These are phyloP conservation scores for Plutella xylostella DNA, from an alignment of 2,888 invertebrate species.

Conservation along the genomic window DNA sequence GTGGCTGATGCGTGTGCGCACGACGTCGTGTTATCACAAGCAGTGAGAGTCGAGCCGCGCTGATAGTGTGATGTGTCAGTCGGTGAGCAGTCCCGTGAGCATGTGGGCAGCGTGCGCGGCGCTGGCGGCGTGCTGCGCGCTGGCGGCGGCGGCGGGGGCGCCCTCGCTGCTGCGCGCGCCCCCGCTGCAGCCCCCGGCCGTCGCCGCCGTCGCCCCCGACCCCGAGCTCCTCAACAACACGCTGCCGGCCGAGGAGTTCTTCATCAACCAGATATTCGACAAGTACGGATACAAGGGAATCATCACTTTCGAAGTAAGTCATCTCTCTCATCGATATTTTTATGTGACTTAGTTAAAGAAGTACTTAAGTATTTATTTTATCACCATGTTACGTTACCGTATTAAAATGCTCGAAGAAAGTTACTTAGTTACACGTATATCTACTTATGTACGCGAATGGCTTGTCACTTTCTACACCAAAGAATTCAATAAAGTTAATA, in stretches of 20 bases:
- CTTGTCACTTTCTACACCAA: too few species aligned
- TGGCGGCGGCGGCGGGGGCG: not conserved
- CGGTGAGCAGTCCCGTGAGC: conserved; percentile 36
- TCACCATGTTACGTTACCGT: too few species aligned
- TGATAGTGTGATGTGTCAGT: conserved; percentile 34
- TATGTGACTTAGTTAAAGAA: too few species aligned
- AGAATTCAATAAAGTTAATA: too few species aligned
- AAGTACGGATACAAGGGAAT: conserved; percentile 69
- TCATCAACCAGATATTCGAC: conserved; percentile 64
- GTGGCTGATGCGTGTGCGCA: conserved; percentile 26
- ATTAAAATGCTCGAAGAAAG: too few species aligned
- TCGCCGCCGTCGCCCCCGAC: not conserved
- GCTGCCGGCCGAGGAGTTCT: conserved; percentile 52
- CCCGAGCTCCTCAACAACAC: conserved; percentile 29
- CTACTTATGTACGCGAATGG: too few species aligned
- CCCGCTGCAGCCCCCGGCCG: not conserved
- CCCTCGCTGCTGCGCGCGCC: not conserved
- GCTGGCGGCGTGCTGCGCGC: conserved; percentile 24
- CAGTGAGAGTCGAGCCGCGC: conserved; percentile 25
- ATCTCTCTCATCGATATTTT: too few species aligned
- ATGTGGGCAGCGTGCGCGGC: conserved; percentile 46
- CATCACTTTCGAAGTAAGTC: conserved; percentile 67
- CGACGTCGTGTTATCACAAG: conserved; percentile 38
- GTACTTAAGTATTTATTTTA: too few species aligned
- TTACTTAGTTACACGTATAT: too few species aligned